These are phyloP conservation scores for Aplidium turbinatum DNA, from an alignment of 23 tunicate species.

Conservation along the genomic window DNA sequence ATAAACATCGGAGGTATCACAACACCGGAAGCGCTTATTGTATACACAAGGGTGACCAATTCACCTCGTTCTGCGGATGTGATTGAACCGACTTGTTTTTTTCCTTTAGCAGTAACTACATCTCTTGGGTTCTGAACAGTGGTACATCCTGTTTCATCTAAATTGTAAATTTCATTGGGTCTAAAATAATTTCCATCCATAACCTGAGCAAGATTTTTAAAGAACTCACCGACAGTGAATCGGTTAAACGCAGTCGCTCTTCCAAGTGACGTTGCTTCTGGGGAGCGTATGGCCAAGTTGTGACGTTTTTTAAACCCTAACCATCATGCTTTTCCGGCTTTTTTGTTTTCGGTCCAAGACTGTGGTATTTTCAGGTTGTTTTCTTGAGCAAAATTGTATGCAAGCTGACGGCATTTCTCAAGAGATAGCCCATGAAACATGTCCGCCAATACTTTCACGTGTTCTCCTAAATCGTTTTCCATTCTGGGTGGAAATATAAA, in stretches of 20 bases:
- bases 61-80: constrained; percentile 24
- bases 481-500: background rate
- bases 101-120: constrained; percentile 14
- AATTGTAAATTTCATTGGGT: constrained; percentile 1
- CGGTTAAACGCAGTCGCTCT: constrained; percentile 7
- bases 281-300: constrained; percentile 2
- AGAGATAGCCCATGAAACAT: constrained; percentile 3
- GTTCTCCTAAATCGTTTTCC: background rate
- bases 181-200: background rate
- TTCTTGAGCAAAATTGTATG: background rate
- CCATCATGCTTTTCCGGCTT: constrained; percentile 16
- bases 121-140: constrained; percentile 7
- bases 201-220: background rate
- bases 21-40: background rate
- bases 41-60: constrained; percentile 11
- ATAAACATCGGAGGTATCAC: background rate
- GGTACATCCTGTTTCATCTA: constrained; percentile 7
- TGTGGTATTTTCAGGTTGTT: background rate
- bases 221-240: background rate
- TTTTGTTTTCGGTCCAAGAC: constrained; percentile 6
- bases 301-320: constrained; percentile 10
- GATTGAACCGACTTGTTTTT: background rate
- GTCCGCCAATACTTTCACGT: background rate
- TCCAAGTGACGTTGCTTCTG: constrained; percentile 18
- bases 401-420: constrained; percentile 12